phyloP scores from a whole-genome alignment of 2,113 vertebrate genomes.

The Daboia siamensis region DNA sequence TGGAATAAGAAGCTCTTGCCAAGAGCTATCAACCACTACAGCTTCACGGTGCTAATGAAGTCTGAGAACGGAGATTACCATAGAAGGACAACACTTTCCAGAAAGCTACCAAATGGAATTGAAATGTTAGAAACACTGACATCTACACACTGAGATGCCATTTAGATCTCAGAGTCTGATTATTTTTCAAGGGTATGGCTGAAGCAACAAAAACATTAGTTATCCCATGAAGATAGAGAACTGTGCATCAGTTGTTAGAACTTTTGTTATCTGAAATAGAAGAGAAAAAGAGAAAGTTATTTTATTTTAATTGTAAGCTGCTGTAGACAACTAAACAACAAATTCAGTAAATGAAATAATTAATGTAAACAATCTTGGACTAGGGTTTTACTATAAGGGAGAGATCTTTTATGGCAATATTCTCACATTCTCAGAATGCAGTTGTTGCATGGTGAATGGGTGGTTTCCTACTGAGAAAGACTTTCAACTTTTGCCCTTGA shows the following conservation, averaged over 20 bases:
- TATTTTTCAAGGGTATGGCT: background rate
- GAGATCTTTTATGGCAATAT: background rate
- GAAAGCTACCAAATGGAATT: conserved; percentile 20
- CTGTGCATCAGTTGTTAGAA: background rate
- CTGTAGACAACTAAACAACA: background rate
- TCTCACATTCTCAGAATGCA: background rate
- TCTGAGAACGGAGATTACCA: background rate
- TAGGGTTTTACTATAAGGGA: background rate
- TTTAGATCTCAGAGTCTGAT: background rate
- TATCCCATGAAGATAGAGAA: background rate
- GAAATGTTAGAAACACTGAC: conserved; percentile 10
- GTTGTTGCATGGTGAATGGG: background rate
- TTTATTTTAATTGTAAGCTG: background rate
- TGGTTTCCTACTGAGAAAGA: background rate
- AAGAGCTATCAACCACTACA: conserved; percentile 9
- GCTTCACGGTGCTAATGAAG: conserved; percentile 6
- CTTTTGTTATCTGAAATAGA: background rate
- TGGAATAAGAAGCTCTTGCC: conserved; percentile 23
- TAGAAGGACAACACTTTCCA: background rate
- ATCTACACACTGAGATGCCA: conserved; percentile 12
- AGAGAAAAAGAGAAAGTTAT: background rate
- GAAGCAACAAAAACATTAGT: background rate
- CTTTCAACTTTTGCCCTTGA: background rate
- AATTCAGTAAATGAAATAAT: background rate
- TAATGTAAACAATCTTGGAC: background rate